Evolutionary conservation across 2,797 vertebrate species (phyloP), one percentile per base, ranked within the genome.

Genomic region (Notolabrus celidotus): DNA sequence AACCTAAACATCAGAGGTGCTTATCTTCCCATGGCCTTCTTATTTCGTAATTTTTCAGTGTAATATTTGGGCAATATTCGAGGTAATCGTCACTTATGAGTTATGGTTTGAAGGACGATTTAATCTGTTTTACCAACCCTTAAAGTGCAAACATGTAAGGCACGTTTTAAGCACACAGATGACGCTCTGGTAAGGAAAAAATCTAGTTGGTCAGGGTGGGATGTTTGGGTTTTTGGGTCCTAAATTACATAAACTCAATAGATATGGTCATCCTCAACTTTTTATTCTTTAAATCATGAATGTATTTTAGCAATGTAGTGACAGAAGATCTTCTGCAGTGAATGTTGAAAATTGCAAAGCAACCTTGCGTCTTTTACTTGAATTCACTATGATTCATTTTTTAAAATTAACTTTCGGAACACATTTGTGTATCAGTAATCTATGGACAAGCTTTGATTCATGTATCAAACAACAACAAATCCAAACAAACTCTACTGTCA

Each of bases 21-120:
- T 67, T 33, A 61, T 71, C 57, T 83, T 85, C 77, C 77, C 74
- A 84, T 75, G 74, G 52, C 29, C 57, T 27, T 47, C 10, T 39
- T 16, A 49, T 71, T 43, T 20, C 16, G 9, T 55, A 7, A 11
- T 10, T 12, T 12, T n/a, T 36, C 14, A 3, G 34, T 11, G 34
- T 14, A 12, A n/a, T n/a, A n/a, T n/a, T n/a, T n/a, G n/a, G n/a
- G n/a, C n/a, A n/a, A n/a, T n/a, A n/a, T n/a, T n/a, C n/a, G n/a
- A n/a, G n/a, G n/a, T n/a, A n/a, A n/a, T n/a, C n/a, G n/a, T n/a
- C n/a, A n/a, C n/a, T n/a, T n/a, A n/a, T n/a, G n/a, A n/a, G n/a
- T n/a, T n/a, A n/a, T n/a, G n/a, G n/a, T n/a, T n/a, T n/a, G n/a
- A n/a, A n/a, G n/a, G n/a, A n/a, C n/a, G n/a, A n/a, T n/a, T n/a